A percentile compares a stretch with the other conserved stretches of the same genome.
Conservation (phyloP, 2,113 vertebrate genomes). For the Neotoma lepida region DNA sequence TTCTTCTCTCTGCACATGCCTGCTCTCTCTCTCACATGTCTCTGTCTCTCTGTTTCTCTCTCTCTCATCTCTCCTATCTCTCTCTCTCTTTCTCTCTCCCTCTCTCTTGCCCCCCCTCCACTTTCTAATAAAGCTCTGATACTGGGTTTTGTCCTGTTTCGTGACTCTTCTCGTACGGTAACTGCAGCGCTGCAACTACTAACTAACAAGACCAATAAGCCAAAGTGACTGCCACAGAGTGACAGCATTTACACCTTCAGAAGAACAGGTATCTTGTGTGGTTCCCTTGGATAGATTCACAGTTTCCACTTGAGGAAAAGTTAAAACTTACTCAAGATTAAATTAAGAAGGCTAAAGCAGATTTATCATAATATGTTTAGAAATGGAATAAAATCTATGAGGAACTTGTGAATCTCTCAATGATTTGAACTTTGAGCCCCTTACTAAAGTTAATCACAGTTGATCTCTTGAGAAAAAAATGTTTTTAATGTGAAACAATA, state of each 20-base stretch:
- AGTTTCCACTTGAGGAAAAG: slow-evolving; percentile 20
- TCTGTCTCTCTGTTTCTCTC: no score
- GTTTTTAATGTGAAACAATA: slow-evolving; percentile 85
- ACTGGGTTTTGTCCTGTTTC: no score
- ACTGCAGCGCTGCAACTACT: no score
- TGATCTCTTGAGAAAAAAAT: slow-evolving; percentile 86
- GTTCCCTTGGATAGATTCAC: neutral
- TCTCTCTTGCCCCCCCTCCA: no score
- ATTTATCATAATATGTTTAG: neutral
- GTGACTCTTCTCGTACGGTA: no score
- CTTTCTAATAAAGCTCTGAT: no score
- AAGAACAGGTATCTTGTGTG: no score
- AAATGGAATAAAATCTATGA: slow-evolving; percentile 49
- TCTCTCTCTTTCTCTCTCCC: no score
- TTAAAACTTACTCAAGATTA: neutral
- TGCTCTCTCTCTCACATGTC: no score
- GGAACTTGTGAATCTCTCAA: slow-evolving; percentile 68
- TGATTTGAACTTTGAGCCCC: slow-evolving; percentile 83
- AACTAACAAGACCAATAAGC: no score
- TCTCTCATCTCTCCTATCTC: no score
- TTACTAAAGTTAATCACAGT: slow-evolving; percentile 86
- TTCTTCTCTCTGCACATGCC: no score
- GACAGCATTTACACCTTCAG: rapidly evolving
- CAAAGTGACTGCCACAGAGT: neutral
- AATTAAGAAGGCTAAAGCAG: slow-evolving; percentile 16